Percentiles rank a stretch among this genome's conserved stretches.
These are phyloP conservation scores for Drosophila lini DNA, from an alignment of 1,140 invertebrate species.

Conservation along the genomic window DNA sequence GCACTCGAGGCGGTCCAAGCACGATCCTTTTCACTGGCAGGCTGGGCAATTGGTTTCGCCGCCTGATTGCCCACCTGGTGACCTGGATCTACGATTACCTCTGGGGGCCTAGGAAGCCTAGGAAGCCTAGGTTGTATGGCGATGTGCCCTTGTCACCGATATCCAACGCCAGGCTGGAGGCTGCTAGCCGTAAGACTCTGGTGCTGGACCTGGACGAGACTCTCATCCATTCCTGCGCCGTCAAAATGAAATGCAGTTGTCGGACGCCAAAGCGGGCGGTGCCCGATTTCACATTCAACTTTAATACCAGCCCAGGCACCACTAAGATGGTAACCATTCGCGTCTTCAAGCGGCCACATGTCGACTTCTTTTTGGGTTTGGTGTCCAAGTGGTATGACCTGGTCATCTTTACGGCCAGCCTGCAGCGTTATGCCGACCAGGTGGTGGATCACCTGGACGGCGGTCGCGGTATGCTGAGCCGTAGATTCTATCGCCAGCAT, in stretches of 20 bases:
- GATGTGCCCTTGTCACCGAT: slow-evolving; percentile 21
- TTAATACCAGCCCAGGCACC: slow-evolving; percentile 53
- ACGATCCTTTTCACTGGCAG: neutral
- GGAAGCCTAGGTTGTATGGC: slow-evolving; percentile 1
- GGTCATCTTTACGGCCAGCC: slow-evolving; percentile 65
- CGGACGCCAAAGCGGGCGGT: slow-evolving; percentile 22
- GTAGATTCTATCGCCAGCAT: slow-evolving; percentile 57
- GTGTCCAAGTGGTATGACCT: slow-evolving; percentile 65
- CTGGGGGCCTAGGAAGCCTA: too few species aligned
- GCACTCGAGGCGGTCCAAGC: neutral
- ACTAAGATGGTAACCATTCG: slow-evolving; percentile 51
- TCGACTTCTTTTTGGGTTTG: slow-evolving; percentile 51
- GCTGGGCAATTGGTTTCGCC: slow-evolving; percentile 20
- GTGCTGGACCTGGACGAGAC: slow-evolving; percentile 70
- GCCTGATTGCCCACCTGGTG: slow-evolving; percentile 8
- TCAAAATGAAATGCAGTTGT: too few species aligned
- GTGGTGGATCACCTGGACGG: slow-evolving; percentile 59
- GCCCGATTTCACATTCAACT: slow-evolving; percentile 46
- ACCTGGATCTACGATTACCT: neutral
- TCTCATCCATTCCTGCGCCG: slow-evolving; percentile 43
- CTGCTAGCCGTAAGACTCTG: slow-evolving; percentile 35
- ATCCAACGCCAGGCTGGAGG: neutral
- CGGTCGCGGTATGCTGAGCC: slow-evolving; percentile 39
- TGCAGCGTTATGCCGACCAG: slow-evolving; percentile 48
- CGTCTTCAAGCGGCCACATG: slow-evolving; percentile 63